A percentile compares a stretch with the other conserved stretches of the same genome.
phyloP scores from a whole-genome alignment of 2,113 vertebrate species.

The Ceratotherium simum region DNA sequence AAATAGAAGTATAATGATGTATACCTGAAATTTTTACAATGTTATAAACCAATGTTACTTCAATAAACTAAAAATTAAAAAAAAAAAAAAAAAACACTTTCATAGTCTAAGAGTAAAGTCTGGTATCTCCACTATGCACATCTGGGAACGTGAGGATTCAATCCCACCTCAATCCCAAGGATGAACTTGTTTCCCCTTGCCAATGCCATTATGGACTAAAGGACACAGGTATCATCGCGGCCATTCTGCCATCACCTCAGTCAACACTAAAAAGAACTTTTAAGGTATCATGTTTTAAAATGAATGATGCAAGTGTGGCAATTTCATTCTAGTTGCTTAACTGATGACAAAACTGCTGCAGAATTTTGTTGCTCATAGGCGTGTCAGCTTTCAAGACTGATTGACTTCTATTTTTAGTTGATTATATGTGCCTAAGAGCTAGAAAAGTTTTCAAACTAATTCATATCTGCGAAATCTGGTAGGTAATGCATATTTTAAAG shows the following conservation, averaged over 20 bases:
- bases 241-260: neutral
- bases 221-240: neutral
- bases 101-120: neutral
- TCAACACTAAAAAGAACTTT: neutral
- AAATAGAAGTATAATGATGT: too few species aligned
- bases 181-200: neutral
- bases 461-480: neutral
- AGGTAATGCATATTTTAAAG: neutral
- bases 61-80: too few species aligned
- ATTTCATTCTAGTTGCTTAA: neutral
- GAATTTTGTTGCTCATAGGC: neutral
- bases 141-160: neutral
- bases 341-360: neutral
- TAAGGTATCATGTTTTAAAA: neutral
- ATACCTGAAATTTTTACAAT: too few species aligned
- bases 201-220: neutral
- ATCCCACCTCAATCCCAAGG: neutral
- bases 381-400: neutral
- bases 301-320: neutral
- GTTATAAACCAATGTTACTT: too few species aligned
- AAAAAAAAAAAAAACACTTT: neutral
- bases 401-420: slow-evolving; percentile 32
- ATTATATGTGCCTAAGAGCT: neutral
- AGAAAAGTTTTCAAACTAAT: slow-evolving; percentile 5
- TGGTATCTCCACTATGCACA: neutral